Base-by-base conservation (phyloP, 2,888 invertebrate species). In the Sminthurinus aureus region DNA sequence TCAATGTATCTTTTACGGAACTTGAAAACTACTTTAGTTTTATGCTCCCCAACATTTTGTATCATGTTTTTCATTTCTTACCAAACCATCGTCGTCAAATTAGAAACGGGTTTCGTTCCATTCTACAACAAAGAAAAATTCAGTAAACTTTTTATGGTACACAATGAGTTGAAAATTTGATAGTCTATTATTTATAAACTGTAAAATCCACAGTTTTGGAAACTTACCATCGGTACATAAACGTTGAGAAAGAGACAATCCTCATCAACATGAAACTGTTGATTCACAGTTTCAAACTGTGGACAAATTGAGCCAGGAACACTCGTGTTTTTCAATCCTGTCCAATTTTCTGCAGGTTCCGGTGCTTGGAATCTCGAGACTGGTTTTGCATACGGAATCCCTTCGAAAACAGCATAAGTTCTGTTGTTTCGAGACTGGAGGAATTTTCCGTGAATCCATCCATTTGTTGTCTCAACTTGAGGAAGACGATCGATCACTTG, bases 231-330 rank as follows among this genome's bases (percentile, higher is more conserved):
- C 15, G 74, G 38, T 4, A 74, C 50, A 50, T 74, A 74, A 13
- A 74, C 15, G 15, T 74, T 74, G n/a, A n/a, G 38, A 74, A 74
- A 74, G 26, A 38, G 74, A 38, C 74, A 74, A 15, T 38, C 38
- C 3, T 74, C 74, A 38, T 12, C n/a, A 13, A 38, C 74, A 74
- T 24, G 18, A n/a, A 38, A 74, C 15, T 38, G 3, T 18, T 50
- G 38, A 74, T 18, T 18, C 18, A 18, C 18, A 11, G 15, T 13
- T 38, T 74, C 74, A 38, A 74, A 38, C n/a, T 74, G 74, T 24
- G 74, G 74, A 50, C 74, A 74, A 50, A 74, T 50, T 24, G 38
- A 50, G 1, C 74, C 74, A 38, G 74, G 74, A 8, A 3, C n/a
- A 9, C 38, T 74, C 13, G 74, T 50, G n/a, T 38, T 38, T 18